Evolutionary conservation across 2,797 vertebrate genomes (phyloP), one percentile per base, ranked within the genome.

Genomic region (Hydrocynus forskahlii): DNA sequence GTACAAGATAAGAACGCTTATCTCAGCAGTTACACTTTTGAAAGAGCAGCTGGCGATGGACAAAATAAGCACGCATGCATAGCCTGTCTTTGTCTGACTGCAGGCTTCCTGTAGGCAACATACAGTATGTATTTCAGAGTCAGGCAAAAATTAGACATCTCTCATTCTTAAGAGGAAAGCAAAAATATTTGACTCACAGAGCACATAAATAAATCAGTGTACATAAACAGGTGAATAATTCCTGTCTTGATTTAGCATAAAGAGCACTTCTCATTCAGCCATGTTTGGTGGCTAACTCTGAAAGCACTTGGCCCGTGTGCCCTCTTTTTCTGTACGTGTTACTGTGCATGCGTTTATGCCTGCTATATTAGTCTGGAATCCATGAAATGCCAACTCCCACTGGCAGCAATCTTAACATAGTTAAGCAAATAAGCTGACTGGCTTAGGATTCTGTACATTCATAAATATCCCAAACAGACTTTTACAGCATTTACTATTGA

Each of bases 1-100:
- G 83, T 86, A 78, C 68, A 73, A 84, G 87, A 92, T 91, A 92
- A 92, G 87, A 89, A 86, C 67, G 84, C 87, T 90, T 93, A 93
- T 92, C 89, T 92, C 87, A 90, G 90, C 92, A 89, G 87, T 88
- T 85, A 74, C 85, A 73, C 86, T 82, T 76, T 40, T 64, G 78
- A 84, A 83, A 86, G 81, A 83, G 81, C 82, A 87, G 86, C 84
- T 87, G 82, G 81, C 76, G 23, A 54, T n/a, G 45, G 76, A 79
- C 78, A 67, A 80, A 86, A 80, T 59, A 62, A 72, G 77, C 59
- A 48, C 62, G 52, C 45, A 62, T 78, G 81, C 80, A 79, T 82
- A 71, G 72, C 78, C 62, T 63, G 57, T 72, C 68, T 83, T 78
- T 85, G 63, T 85, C 66, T 43, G 57, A 43, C 43, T 66, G 60